A percentile compares a stretch with the other conserved stretches of the same genome.
These are phyloP conservation scores for Agrochola circellaris DNA, from an alignment of 2,888 invertebrate species.

Conservation along the genomic window DNA sequence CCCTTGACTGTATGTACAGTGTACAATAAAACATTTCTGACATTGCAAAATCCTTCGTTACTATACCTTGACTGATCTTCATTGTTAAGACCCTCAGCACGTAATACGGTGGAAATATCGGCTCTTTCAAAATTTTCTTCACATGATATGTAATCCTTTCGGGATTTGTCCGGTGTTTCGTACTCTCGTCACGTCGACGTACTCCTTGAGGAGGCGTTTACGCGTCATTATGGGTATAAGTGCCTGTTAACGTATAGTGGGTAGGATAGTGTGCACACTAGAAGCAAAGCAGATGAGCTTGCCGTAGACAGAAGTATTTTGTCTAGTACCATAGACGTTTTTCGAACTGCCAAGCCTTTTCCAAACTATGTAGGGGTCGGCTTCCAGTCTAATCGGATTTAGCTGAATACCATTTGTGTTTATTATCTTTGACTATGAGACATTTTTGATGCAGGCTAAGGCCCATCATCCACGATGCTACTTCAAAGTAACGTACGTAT, in stretches of 20 bases:
- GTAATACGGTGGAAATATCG: slow-evolving; percentile 52
- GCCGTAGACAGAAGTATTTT: too few relatives aligned
- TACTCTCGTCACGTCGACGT: slow-evolving; percentile 52
- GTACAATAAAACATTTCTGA: neutral
- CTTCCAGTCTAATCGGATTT: too few relatives aligned
- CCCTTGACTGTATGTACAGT: neutral
- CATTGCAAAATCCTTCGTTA: neutral
- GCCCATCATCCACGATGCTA: neutral
- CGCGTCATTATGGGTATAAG: slow-evolving; percentile 43
- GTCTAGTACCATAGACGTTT: too few relatives aligned
- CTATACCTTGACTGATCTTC: slow-evolving; percentile 9
- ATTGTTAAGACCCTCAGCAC: slow-evolving; percentile 35
- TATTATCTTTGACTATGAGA: neutral
- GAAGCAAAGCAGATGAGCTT: neutral
- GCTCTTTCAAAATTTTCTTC: slow-evolving; percentile 63
- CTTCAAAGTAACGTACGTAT: neutral
- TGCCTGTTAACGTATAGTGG: slow-evolving; percentile 24
- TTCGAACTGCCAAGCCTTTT: too few relatives aligned
- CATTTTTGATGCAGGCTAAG: neutral
- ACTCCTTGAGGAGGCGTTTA: slow-evolving; percentile 43
- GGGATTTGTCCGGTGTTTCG: slow-evolving; percentile 35
- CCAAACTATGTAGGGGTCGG: too few relatives aligned
- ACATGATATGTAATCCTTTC: slow-evolving; percentile 58
- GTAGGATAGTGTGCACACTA: too few relatives aligned
- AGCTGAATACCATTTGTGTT: too few relatives aligned